A percentile compares a stretch with the other conserved stretches of the same genome.
Conservation (phyloP, 2,888 invertebrate species). For the Aricia artaxerxes region DNA sequence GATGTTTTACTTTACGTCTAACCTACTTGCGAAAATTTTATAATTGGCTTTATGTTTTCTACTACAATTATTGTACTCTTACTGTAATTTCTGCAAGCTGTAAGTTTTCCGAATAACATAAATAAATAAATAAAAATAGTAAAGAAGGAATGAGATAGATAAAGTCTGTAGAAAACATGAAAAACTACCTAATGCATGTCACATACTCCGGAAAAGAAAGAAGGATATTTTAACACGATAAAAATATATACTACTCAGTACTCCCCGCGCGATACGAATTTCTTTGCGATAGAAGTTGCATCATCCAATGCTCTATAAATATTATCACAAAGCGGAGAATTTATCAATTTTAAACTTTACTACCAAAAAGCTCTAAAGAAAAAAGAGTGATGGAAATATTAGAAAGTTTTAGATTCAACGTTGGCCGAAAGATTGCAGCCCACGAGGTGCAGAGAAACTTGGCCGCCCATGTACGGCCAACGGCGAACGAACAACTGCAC, state of each 20-base stretch:
- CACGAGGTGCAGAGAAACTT: constrained; percentile 56
- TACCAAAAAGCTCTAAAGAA: neutral
- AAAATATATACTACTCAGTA: neutral
- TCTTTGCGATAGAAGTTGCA: too few species aligned
- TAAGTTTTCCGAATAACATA: too few species aligned
- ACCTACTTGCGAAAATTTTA: too few species aligned
- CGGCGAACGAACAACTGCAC: constrained; percentile 65
- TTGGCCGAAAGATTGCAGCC: constrained; percentile 19
- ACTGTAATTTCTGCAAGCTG: too few species aligned
- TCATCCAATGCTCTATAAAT: too few species aligned
- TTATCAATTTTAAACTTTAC: too few species aligned
- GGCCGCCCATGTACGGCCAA: constrained; percentile 69
- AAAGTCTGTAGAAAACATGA: neutral
- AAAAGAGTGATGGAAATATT: neutral
- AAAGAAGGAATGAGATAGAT: neutral
- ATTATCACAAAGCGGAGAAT: too few species aligned
- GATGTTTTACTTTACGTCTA: too few species aligned
- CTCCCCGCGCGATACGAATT: too few species aligned
- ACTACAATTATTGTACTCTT: too few species aligned
- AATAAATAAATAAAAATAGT: neutral
- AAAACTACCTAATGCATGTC: neutral
- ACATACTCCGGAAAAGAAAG: neutral
- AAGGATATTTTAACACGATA: neutral
- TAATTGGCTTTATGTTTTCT: too few species aligned
- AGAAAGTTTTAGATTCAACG: constrained; percentile 6